A percentile compares a stretch with the other conserved stretches of the same genome.
Conservation (phyloP, 2,113 vertebrate genomes). For the Brevimyrus niger region DNA sequence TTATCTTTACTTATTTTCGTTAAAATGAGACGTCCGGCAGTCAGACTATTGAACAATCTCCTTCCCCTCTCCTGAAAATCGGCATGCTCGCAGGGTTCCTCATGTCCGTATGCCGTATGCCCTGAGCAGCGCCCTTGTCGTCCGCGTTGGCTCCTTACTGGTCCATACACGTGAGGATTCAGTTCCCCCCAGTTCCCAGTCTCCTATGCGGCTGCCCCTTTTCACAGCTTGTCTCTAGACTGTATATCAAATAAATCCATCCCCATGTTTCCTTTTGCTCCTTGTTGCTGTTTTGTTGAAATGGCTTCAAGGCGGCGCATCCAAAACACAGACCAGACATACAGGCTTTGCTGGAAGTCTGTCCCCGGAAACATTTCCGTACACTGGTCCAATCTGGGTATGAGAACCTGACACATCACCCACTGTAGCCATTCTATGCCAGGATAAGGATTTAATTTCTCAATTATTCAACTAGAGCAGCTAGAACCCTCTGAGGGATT, state of each 20-base stretch:
- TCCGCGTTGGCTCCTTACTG: background rate
- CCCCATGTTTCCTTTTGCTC: too few relatives aligned
- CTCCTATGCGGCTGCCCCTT: background rate
- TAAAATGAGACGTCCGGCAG: background rate
- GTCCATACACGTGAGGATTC: background rate
- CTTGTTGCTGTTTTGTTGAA: background rate
- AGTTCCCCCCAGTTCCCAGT: background rate
- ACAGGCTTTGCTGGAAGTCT: background rate
- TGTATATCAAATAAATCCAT: background rate
- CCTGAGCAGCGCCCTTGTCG: conserved; percentile 3
- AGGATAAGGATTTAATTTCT: background rate
- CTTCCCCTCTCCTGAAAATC: background rate
- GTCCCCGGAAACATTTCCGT: background rate
- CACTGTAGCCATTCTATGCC: background rate
- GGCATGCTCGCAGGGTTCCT: background rate
- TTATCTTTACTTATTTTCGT: background rate
- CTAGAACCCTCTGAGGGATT: background rate
- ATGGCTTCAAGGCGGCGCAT: background rate
- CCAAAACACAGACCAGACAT: background rate
- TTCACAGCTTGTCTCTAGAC: background rate
- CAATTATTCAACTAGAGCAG: background rate
- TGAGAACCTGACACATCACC: background rate
- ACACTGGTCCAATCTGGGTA: background rate
- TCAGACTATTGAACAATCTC: background rate
- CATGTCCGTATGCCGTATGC: background rate